Evolutionary conservation across 1,140 invertebrate genomes (phyloP).

Genomic region (Drosophila carrolli): DNA sequence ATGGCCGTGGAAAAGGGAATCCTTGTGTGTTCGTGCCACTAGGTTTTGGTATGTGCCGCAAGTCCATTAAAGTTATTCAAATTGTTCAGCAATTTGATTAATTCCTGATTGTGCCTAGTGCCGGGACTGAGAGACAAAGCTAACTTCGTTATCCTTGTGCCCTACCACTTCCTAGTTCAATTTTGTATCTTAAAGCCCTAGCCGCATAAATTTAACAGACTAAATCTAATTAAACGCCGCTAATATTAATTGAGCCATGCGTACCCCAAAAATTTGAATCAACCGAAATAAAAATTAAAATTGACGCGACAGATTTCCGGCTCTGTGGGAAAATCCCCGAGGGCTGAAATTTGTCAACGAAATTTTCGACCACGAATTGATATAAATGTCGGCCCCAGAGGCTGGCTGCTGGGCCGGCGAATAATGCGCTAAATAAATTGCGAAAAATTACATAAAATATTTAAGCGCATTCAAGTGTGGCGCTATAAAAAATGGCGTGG

Average conservation of each 20-base stretch:
- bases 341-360: slow-evolving; percentile 58
- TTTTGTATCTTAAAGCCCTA: slow-evolving; percentile 52
- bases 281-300: slow-evolving; percentile 57
- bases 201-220: slow-evolving; percentile 41
- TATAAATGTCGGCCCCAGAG: slow-evolving; percentile 62
- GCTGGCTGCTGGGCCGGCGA: slow-evolving; percentile 39
- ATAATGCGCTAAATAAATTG: slow-evolving; percentile 83
- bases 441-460: slow-evolving; percentile 84
- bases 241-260: slow-evolving; percentile 71
- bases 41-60: slow-evolving; percentile 24
- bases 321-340: slow-evolving; percentile 23
- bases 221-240: slow-evolving; percentile 66
- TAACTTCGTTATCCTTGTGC: slow-evolving; percentile 38
- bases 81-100: slow-evolving; percentile 60
- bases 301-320: slow-evolving; percentile 61
- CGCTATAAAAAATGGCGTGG: slow-evolving; percentile 77
- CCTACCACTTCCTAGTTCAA: slow-evolving; percentile 15
- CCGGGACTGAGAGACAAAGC: slow-evolving; percentile 18
- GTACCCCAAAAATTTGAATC: slow-evolving; percentile 28
- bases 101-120: slow-evolving; percentile 40
- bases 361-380: slow-evolving; percentile 60
- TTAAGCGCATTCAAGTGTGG: slow-evolving; percentile 81
- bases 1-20: slow-evolving; percentile 35
- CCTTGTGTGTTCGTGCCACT: slow-evolving; percentile 35
- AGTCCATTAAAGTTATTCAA: slow-evolving; percentile 62